A percentile compares a stretch with the other conserved stretches of the same genome.
These are phyloP conservation scores for Leucopsar rothschildi DNA, from an alignment of 2,113 vertebrate species.

Conservation along the genomic window DNA sequence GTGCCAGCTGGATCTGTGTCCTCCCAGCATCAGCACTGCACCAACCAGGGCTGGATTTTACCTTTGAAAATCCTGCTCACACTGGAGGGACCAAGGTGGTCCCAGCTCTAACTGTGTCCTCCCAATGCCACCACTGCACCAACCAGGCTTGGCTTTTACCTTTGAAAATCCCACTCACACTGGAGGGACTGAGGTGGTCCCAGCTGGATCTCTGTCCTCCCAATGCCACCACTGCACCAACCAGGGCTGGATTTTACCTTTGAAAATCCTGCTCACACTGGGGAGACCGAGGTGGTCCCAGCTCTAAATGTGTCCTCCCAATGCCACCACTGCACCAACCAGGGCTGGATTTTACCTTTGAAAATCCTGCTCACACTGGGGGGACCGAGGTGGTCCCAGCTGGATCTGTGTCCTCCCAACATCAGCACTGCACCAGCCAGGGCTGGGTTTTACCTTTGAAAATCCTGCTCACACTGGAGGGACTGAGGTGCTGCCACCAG, in stretches of 20 bases:
- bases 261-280: fast-evolving
- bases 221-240: background rate
- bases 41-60: background rate
- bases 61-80: fast-evolving
- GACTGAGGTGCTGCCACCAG: fast-evolving
- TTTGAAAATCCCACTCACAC: too few species aligned
- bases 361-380: fast-evolving
- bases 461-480: fast-evolving
- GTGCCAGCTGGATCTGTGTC: background rate
- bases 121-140: too few species aligned
- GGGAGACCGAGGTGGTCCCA: too few species aligned
- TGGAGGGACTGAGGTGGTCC: too few species aligned
- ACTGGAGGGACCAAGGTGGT: fast-evolving
- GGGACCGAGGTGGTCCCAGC: too few species aligned
- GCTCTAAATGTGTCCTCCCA: too few species aligned
- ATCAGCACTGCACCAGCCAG: background rate
- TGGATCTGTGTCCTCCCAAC: too few species aligned
- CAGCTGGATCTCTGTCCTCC: too few species aligned
- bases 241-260: background rate
- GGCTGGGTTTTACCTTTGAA: background rate
- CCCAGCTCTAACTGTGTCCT: too few species aligned
- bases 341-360: too few species aligned
- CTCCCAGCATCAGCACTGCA: background rate
- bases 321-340: too few species aligned
- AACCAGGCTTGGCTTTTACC: too few species aligned